Evolutionary conservation across 2,888 invertebrate genomes (phyloP).

Genomic region (Microchrysa polita): DNA sequence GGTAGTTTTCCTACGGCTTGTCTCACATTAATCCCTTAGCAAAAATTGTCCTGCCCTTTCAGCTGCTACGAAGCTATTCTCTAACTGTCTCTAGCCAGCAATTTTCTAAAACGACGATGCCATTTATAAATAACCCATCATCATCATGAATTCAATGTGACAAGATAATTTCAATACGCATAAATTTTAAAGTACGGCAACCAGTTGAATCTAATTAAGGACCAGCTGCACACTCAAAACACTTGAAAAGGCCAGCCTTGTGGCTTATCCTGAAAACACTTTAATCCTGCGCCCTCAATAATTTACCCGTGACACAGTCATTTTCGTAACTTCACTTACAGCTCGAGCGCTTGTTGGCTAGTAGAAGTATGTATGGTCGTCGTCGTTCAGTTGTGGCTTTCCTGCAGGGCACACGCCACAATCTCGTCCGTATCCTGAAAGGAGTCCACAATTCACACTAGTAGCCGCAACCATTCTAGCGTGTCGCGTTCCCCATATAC

Average conservation of each 20-base stretch:
- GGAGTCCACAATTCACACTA: conserved; percentile 1
- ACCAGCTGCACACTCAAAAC: conserved; percentile 20
- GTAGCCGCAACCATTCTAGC: too few relatives aligned
- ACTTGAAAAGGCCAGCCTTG: conserved; percentile 32
- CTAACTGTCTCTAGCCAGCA: too few relatives aligned
- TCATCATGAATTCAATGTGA: too few relatives aligned
- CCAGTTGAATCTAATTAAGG: conserved; percentile 32
- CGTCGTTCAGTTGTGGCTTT: too few relatives aligned
- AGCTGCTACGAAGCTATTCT: too few relatives aligned
- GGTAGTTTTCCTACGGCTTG: too few relatives aligned
- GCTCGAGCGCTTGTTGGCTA: neutral
- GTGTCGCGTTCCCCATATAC: neutral
- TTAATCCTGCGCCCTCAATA: conserved; percentile 33
- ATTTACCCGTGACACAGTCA: conserved; percentile 38
- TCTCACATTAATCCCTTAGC: too few relatives aligned
- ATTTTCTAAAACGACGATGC: too few relatives aligned
- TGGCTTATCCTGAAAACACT: conserved; percentile 35
- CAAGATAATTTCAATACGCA: conserved; percentile 4
- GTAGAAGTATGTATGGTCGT: neutral
- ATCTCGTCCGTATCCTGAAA: neutral
- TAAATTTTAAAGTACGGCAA: conserved; percentile 12
- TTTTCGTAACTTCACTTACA: conserved; percentile 34
- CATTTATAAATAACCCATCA: too few relatives aligned
- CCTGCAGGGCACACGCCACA: neutral
- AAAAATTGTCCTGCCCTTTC: too few relatives aligned